Conservation (phyloP, 2,113 vertebrate genomes). For the Balaeniceps rex region DNA sequence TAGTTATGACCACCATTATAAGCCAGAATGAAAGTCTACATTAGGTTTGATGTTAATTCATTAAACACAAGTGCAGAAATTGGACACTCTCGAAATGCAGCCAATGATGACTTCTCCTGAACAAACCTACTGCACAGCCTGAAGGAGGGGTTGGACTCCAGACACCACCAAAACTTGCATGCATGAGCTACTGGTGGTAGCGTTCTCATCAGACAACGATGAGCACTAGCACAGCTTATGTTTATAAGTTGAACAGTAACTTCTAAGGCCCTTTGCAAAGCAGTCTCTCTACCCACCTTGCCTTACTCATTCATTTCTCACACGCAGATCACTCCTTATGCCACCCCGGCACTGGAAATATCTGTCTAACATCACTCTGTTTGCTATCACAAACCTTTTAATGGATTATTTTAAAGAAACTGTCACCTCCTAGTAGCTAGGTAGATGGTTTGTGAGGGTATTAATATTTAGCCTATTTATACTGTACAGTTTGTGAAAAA, state of each 20-base stretch:
- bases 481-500: neutral
- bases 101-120: neutral
- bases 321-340: neutral
- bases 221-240: neutral
- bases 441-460: neutral
- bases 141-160: neutral
- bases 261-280: neutral
- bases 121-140: neutral
- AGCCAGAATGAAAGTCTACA: neutral
- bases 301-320: neutral
- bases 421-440: neutral
- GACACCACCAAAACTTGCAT: neutral
- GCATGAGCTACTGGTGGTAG: neutral
- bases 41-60: neutral
- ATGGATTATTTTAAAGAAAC: neutral
- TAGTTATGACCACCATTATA: neutral
- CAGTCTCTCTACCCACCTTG: neutral
- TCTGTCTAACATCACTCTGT: neutral
- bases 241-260: neutral
- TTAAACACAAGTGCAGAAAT: neutral
- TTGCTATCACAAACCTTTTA: neutral
- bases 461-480: neutral
- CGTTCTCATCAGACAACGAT: rapidly evolving
- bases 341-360: neutral
- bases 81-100: neutral